phyloP scores from a whole-genome alignment of 1,140 invertebrate genomes.

The Aphaenogaster floridana region DNA sequence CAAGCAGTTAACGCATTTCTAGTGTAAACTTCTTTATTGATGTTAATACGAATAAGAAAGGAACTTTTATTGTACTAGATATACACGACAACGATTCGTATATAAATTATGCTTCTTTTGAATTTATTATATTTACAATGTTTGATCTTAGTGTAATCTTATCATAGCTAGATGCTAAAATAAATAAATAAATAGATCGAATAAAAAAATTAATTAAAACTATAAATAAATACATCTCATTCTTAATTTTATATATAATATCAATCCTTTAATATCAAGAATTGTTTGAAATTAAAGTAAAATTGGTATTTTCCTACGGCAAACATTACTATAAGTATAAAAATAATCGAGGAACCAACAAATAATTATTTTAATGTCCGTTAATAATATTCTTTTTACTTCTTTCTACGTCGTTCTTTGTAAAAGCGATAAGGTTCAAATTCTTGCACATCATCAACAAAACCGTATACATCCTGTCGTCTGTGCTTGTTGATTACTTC shows the following conservation, averaged over 20 bases:
- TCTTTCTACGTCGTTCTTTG: constrained; percentile 74
- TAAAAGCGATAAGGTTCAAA: constrained; percentile 82
- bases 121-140: constrained; percentile 45
- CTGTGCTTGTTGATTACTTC: constrained; percentile 82
- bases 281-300: background rate
- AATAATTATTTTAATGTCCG: background rate
- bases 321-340: background rate
- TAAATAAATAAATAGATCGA: background rate
- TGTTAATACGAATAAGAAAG: constrained; percentile 13
- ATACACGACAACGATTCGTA: background rate
- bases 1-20: background rate
- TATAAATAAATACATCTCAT: constrained; percentile 20
- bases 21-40: constrained; percentile 25
- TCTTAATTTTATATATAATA: constrained; percentile 5
- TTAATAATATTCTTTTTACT: constrained; percentile 50
- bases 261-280: background rate
- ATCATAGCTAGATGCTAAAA: background rate
- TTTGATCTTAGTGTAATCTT: background rate
- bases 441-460: constrained; percentile 61
- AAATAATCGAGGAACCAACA: constrained; percentile 8
- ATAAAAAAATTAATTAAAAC: background rate
- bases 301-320: background rate
- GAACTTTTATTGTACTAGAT: background rate
- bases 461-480: constrained; percentile 80
- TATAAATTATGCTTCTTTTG: background rate